These are phyloP conservation scores for Epinephelus malabaricus DNA, from an alignment of 2,797 vertebrate species.

Conservation along the genomic window DNA sequence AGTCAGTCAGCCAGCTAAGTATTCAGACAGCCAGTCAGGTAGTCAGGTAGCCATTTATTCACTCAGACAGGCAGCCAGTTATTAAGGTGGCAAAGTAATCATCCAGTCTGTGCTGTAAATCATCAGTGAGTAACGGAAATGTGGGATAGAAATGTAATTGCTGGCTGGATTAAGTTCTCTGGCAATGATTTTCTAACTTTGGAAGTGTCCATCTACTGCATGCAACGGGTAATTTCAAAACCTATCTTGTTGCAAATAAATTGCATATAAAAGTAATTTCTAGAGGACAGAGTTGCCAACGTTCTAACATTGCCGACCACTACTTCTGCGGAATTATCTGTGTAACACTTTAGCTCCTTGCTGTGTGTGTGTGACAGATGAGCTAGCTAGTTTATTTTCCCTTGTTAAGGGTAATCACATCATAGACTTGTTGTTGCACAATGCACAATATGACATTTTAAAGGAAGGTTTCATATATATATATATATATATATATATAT, in stretches of 20 bases:
- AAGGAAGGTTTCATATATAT: no score
- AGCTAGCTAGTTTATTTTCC: not conserved
- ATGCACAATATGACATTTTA: no score
- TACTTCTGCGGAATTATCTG: no score
- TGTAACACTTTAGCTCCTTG: not conserved
- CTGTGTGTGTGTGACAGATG: not conserved
- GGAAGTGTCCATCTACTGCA: not conserved
- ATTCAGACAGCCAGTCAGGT: not conserved
- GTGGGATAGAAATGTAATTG: not conserved
- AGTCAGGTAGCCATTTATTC: not conserved
- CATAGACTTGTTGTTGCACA: no score
- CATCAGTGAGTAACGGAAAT: slow-evolving; percentile 11
- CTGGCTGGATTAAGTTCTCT: not conserved
- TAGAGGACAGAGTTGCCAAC: not conserved
- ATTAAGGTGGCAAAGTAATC: slow-evolving; percentile 16
- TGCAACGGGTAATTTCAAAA: not conserved
- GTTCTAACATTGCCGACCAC: not conserved
- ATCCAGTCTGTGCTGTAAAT: slow-evolving; percentile 21
- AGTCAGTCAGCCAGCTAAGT: slow-evolving; percentile 20
- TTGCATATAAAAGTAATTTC: not conserved
- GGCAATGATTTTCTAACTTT: not conserved
- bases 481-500: no score
- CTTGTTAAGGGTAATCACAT: no score
- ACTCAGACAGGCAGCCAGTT: not conserved
- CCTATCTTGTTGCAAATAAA: not conserved